Base-by-base conservation (phyloP, 2,888 invertebrate species). In the Tipula vernalis region DNA sequence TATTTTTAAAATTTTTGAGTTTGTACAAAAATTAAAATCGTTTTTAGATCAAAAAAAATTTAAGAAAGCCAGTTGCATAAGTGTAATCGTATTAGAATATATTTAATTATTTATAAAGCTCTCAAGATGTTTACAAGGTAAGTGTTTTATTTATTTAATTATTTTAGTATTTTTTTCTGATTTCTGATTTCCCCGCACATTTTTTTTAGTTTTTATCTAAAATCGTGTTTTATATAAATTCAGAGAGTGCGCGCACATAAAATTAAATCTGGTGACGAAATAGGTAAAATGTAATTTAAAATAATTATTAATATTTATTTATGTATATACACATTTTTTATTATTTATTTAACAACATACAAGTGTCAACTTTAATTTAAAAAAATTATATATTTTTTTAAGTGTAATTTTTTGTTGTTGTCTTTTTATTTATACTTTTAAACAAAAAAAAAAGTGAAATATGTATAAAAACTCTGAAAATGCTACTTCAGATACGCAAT, bases 281-380 rank as follows among this genome's bases (percentile, higher is more conserved):
- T 71, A 18, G 28, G 71, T 28, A 71, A 71, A 71, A 71, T 71
- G 71, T 71, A 71, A 71, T 71, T 71, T 71, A 71, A 71, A 71
- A 71, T 71, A 71, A 71, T 71, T 71, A 71, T 71, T 28, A 71
- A 71, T 71, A 10, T 71, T 71, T 71, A 57, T 57, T 15, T 15
- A 10, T 57, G 28, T 71, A 28, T 57, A 71, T 71, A 28, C 28
- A 71, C 71, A 71, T 71, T 71, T 71, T 71, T 71, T 28, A 28
- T 71, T 71, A 71, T 71, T 28, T 71, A 71, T 71, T 71, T 71
- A 71, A 71, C 71, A 71, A 71, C 71, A 18, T 71, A 71, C 71
- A 71, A 71, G 71, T 71, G 71, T 71, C 71, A 71, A 71, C 71
- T 71, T 71, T 71, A 71, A 71, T 71, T 71, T 71, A 71, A 71